Evolutionary conservation across 92 coral and sea anemone species (phyloP).

Genomic region (Actinostola sp.): DNA sequence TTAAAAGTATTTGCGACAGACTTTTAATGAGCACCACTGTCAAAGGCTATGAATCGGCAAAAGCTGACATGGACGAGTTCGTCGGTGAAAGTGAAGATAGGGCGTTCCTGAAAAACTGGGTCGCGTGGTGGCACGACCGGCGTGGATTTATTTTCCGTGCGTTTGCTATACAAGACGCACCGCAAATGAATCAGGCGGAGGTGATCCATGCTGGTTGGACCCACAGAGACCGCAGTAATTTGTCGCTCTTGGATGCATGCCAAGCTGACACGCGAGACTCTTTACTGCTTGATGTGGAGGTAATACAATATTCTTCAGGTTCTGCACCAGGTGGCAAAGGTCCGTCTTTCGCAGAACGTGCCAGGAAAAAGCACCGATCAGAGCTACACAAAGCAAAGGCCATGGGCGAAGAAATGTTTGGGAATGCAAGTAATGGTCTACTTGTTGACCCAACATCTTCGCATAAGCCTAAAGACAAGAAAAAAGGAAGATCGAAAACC

Average conservation of each 20-base stretch:
- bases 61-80: slow-evolving; percentile 20
- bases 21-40: slow-evolving; percentile 15
- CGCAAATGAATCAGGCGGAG: slow-evolving; percentile 36
- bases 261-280: slow-evolving; percentile 46
- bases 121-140: slow-evolving; percentile 36
- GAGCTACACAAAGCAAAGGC: slow-evolving; percentile 19
- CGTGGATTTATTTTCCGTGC: slow-evolving; percentile 40
- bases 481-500: background rate
- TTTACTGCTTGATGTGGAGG: slow-evolving; percentile 39
- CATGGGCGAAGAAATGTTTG: slow-evolving; percentile 9
- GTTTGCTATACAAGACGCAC: too few relatives aligned
- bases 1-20: slow-evolving; percentile 16
- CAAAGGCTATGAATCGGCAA: slow-evolving; percentile 7
- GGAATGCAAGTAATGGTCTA: background rate
- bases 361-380: background rate
- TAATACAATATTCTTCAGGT: slow-evolving; percentile 24
- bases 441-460: slow-evolving; percentile 10
- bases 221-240: slow-evolving; percentile 20
- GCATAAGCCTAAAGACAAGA: slow-evolving; percentile 1
- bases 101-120: slow-evolving; percentile 10
- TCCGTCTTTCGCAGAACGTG: slow-evolving; percentile 21
- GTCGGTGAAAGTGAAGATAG: slow-evolving; percentile 15
- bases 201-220: slow-evolving; percentile 40
- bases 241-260: slow-evolving; percentile 35
- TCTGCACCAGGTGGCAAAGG: slow-evolving; percentile 20